Evolutionary conservation across 2,888 invertebrate genomes (phyloP), one percentile per base, ranked within the genome.

Genomic region (Nephrotoma guestfalica): DNA sequence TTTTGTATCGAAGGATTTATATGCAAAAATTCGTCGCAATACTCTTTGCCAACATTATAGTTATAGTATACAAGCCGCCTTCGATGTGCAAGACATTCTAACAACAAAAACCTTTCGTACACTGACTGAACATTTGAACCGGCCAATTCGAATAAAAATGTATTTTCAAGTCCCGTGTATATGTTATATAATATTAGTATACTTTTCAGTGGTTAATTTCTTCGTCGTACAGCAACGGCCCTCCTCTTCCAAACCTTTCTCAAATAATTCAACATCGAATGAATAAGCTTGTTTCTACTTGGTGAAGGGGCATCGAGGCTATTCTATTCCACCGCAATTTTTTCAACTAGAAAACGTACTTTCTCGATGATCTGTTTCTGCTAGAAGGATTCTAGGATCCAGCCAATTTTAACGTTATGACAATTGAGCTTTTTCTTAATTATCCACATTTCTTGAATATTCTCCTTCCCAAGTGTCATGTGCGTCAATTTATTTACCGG

Each of bases 101-200:
- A 89, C 4, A 95, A 89, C 96, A n/a, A n/a, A 95, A 96, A 87
- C 93, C 91, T 86, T 93, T 93, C 3, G 90, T 96, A 95, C 86
- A 93, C 93, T 88, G 96, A 94, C 89, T 95, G 94, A 85, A 93
- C 93, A n/a, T 86, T 88, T 2, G 96, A 97, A 0, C 97, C 97
- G 11, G 97, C 95, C 57, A 97, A 90, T 47, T 94, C 93, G 87
- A 94, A 94, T 0, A 98, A 92, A 89, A 95, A 97, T 40, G 93
- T 93, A 41, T 97, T 92, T 91, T 97, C 97, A 7, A 93, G 92
- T 0, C 94, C 94, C 11, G 93, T 91, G 90, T 96, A 97, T 0
- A 95, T 94, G 89, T 97, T 97, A 88, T 97, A 93, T 9, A 96
- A 95, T 86, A 97, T 93, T 0, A 96, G 96, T 89, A 96, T 96